These are phyloP conservation scores for Mastigias papua DNA, from an alignment of 30 jellyfish, hydroid and myxozoan genomes.

Conservation along the genomic window DNA sequence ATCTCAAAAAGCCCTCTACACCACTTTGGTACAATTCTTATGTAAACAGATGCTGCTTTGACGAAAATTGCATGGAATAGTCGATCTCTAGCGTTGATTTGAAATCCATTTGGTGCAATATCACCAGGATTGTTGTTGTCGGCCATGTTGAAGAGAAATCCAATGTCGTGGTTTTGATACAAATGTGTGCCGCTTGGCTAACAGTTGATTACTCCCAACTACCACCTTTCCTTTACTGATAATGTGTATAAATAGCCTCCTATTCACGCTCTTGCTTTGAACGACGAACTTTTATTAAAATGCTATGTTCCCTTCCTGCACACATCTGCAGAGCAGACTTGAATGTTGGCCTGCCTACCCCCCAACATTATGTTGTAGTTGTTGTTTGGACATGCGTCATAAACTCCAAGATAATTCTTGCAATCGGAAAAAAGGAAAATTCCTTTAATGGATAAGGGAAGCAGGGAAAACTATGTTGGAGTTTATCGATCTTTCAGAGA, in stretches of 20 bases:
- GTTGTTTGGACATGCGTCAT: conserved; percentile 9
- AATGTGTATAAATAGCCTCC: too few species aligned
- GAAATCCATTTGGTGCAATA: conserved; percentile 32
- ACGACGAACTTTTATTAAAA: too few species aligned
- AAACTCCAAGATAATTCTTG: neutral
- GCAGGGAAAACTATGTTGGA: too few species aligned
- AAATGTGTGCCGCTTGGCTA: neutral
- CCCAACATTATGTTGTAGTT: conserved; percentile 8
- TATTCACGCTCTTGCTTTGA: too few species aligned
- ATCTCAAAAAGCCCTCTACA: conserved; percentile 75
- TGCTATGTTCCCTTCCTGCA: too few species aligned
- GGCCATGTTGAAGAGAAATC: conserved; percentile 13
- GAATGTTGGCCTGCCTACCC: neutral
- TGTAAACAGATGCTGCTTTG: conserved; percentile 71
- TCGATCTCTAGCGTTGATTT: conserved; percentile 87
- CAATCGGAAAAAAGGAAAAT: too few species aligned
- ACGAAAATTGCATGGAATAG: conserved; percentile 87
- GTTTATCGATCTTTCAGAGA: too few species aligned
- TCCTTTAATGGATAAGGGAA: too few species aligned
- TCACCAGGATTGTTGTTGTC: conserved; percentile 35
- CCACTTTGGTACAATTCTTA: conserved; percentile 76
- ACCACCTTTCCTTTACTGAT: neutral
- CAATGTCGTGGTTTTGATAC: neutral
- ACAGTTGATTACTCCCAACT: neutral
- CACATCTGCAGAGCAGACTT: too few species aligned